A percentile compares a stretch with the other conserved stretches of the same genome.
Conservation (phyloP, 64 coral and sea anemone species). For the Dendrophyllia cribrosa region DNA sequence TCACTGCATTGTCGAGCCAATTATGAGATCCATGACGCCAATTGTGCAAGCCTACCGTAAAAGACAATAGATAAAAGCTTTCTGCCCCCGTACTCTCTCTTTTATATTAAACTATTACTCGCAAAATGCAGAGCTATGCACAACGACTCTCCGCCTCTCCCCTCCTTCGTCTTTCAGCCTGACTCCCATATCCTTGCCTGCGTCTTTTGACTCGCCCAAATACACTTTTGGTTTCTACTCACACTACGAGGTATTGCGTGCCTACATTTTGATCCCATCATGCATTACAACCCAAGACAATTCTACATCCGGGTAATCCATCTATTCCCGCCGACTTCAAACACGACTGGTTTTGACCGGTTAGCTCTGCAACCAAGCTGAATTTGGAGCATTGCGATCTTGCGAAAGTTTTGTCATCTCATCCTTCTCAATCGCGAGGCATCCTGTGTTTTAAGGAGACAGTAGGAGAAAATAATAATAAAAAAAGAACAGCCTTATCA, state of each 20-base stretch:
- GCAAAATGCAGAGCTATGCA: too few species aligned
- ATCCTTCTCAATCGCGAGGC: neutral
- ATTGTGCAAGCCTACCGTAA: too few species aligned
- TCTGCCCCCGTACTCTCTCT: too few species aligned
- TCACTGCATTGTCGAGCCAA: too few species aligned
- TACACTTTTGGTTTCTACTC: too few species aligned
- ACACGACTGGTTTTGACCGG: conserved; percentile 79
- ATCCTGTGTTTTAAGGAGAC: neutral
- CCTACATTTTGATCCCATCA: neutral
- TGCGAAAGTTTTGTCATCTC: neutral
- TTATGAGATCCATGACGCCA: too few species aligned
- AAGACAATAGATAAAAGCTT: too few species aligned
- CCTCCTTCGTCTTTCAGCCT: too few species aligned
- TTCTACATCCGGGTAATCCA: neutral
- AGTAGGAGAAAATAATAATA: neutral
- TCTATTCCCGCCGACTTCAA: conserved; percentile 42
- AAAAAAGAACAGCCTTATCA: neutral
- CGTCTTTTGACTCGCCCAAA: too few species aligned
- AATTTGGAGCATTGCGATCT: neutral
- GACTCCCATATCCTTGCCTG: too few species aligned
- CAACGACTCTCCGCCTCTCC: too few species aligned
- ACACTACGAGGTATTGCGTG: neutral
- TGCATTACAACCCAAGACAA: neutral
- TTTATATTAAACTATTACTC: too few species aligned
- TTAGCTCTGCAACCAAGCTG: neutral